phyloP scores from a whole-genome alignment of 2,113 vertebrate species.

The Leucoraja erinaceus region DNA sequence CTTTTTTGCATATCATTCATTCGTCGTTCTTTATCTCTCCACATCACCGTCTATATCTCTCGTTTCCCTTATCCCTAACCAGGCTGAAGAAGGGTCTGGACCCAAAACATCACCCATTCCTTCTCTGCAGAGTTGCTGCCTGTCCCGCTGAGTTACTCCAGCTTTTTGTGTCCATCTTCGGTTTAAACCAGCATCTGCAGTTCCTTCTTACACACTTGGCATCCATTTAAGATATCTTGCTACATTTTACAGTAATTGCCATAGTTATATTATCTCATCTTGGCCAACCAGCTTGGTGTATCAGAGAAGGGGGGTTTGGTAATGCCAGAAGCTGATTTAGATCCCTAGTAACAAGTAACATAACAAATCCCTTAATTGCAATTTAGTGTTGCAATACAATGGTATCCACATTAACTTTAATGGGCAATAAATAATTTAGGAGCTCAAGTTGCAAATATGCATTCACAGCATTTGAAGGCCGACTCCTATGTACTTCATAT shows the following conservation, averaged over 20 bases:
- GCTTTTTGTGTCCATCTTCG: too few species aligned
- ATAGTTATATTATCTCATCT: too few species aligned
- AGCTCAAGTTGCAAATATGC: not conserved
- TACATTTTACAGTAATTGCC: not conserved
- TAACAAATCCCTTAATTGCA: not conserved
- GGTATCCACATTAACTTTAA: not conserved
- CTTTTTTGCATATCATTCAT: too few species aligned
- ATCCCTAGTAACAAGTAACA: not conserved
- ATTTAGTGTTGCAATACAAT: not conserved
- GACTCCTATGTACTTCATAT: not conserved
- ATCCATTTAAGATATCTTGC: not conserved
- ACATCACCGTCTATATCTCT: too few species aligned
- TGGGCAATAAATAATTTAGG: not conserved
- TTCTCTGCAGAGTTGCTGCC: too few species aligned
- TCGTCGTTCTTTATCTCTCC: too few species aligned
- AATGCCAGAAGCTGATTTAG: not conserved
- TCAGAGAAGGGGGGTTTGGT: not conserved
- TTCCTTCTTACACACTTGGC: not conserved
- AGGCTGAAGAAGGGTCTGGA: too few species aligned
- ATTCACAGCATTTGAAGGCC: not conserved
- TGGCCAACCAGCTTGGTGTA: not conserved
- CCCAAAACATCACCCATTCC: too few species aligned
- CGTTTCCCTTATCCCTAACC: too few species aligned
- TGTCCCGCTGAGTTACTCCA: too few species aligned
- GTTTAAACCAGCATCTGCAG: too few species aligned